Evolutionary conservation across 2,888 invertebrate species (phyloP).

Genomic region (Pristionchus maxplancki): DNA sequence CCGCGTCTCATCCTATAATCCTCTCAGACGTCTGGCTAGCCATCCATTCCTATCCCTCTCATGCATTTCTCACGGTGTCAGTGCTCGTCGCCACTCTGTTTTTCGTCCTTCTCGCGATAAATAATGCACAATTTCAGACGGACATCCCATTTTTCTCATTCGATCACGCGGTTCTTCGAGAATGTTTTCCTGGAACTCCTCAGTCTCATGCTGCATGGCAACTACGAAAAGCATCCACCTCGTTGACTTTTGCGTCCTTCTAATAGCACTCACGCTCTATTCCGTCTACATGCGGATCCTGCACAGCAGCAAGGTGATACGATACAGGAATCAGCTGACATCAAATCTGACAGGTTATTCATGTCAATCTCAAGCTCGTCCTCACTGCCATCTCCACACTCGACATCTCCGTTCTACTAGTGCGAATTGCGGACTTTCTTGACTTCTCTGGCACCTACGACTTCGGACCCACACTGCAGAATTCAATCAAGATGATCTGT

Average conservation of each 20-base stretch:
- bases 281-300: not conserved
- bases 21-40: not conserved
- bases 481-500: constrained; percentile 28
- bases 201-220: not conserved
- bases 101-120: not conserved
- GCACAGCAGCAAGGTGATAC: not conserved
- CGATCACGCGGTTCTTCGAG: not conserved
- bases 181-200: not conserved
- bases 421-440: not conserved
- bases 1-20: no score
- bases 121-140: not conserved
- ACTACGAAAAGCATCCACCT: not conserved
- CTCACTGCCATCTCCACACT: not conserved
- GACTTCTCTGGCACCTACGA: constrained; percentile 12
- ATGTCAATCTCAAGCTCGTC: constrained; percentile 15
- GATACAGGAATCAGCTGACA: not conserved
- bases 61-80: constrained; percentile 5
- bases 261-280: not conserved
- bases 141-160: not conserved
- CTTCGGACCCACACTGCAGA: constrained; percentile 19
- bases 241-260: not conserved
- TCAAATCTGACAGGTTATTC: not conserved
- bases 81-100: not conserved
- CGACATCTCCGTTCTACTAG: constrained; percentile 2
- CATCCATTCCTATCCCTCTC: not conserved